Base-by-base conservation (phyloP, 2,888 invertebrate genomes). In the Tenthredo notha region DNA sequence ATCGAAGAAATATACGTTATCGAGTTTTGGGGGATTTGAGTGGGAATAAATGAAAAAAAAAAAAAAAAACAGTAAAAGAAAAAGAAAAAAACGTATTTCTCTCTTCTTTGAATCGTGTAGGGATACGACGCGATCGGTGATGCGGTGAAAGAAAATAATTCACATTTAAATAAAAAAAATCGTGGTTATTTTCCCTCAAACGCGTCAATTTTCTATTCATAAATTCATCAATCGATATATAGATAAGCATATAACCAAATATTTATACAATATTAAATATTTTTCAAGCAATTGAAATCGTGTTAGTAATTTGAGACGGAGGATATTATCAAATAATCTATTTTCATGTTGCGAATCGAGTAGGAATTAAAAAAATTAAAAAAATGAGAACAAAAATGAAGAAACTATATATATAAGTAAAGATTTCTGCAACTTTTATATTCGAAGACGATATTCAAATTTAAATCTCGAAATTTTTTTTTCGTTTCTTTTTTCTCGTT, bases 401-500 rank as follows among this genome's bases (percentile, higher is more conserved):
- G 15, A 77, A 54, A 29, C 33, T 77, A 50, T 29, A 18, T 77
- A 50, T 29, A 18, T 33, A n/a, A 15, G 29, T 33, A 29, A 77
- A 77, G 75, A 77, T 50, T 75, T 75, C 50, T 29, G 50, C 33
- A 18, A 4, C 25, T 77, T 50, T 7, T 37, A 37, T 37, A 33
- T 18, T 61, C 61, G 61, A 61, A 72, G 54, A 33, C 37, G 84
- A 84, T 84, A 84, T 84, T 74, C 75, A 84, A 84, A 84, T 84
- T 54, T 29, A 40, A 75, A 84, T 21, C 37, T 18, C 58, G 77
- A 84, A 84, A 77, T 61, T n/a, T 50, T 75, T 47, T 61, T n/a
- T 50, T 75, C n/a, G n/a, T n/a, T n/a, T n/a, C n/a, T n/a, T n/a
- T n/a, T n/a, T n/a, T n/a, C n/a, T n/a, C n/a, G n/a, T n/a, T 61